These are phyloP conservation scores for Condylostylus longicornis DNA, from an alignment of 1,140 invertebrate genomes.

Conservation along the genomic window DNA sequence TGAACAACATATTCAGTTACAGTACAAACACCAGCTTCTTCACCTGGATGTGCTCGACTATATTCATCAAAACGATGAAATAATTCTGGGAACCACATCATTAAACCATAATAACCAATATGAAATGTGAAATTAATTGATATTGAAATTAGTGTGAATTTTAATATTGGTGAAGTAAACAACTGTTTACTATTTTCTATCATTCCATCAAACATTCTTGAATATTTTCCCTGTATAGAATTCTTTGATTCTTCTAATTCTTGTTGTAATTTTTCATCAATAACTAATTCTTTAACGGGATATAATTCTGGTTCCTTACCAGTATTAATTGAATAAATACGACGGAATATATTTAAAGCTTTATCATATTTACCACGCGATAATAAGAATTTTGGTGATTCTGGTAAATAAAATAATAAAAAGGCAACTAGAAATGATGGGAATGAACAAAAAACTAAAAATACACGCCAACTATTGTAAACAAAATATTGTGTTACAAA, in stretches of 20 bases:
- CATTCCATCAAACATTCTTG: conserved; percentile 56
- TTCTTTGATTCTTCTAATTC: conserved; percentile 38
- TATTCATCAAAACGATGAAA: conserved; percentile 75
- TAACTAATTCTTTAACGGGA: conserved; percentile 57
- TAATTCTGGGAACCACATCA: conserved; percentile 86
- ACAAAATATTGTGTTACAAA: conserved; percentile 46
- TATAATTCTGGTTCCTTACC: conserved; percentile 54
- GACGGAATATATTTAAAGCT: conserved; percentile 59
- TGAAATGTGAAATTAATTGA: conserved; percentile 78
- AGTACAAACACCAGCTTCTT: conserved; percentile 54
- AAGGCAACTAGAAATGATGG: conserved; percentile 73
- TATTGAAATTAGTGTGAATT: conserved; percentile 68
- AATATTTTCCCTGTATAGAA: conserved; percentile 43
- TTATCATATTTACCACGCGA: conserved; percentile 59
- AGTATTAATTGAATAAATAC: conserved; percentile 67
- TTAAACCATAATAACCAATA: conserved; percentile 75
- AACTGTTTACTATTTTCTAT: conserved; percentile 63
- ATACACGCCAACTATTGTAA: conserved; percentile 86
- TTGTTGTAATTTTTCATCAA: conserved; percentile 41
- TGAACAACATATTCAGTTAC: conserved; percentile 61
- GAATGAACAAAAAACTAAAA: conserved; percentile 68
- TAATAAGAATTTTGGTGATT: conserved; percentile 80
- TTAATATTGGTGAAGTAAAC: conserved; percentile 60
- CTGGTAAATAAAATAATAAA: conserved; percentile 70
- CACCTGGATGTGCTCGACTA: conserved; percentile 40